A percentile compares a stretch with the other conserved stretches of the same genome.
These are phyloP conservation scores for Arion vulgaris DNA, from an alignment of 1,140 invertebrate genomes.

Conservation along the genomic window DNA sequence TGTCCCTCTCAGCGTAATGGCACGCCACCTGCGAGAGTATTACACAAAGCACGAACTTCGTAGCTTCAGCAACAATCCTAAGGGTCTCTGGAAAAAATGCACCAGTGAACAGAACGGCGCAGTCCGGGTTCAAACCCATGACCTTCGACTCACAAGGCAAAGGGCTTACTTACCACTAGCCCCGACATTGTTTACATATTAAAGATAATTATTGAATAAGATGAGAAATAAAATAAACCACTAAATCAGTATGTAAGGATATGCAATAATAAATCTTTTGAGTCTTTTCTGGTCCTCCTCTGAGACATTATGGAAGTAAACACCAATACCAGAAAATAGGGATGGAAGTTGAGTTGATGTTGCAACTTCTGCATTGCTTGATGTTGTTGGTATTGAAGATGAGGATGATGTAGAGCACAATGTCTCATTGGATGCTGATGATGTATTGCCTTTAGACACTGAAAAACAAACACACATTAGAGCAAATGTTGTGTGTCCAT, in stretches of 20 bases:
- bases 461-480: neutral
- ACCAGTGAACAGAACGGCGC: too few species aligned
- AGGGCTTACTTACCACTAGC: too few species aligned
- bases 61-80: too few species aligned
- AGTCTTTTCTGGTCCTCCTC: constrained; percentile 53
- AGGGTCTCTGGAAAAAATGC: too few species aligned
- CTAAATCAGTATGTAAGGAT: constrained; percentile 56
- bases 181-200: too few species aligned
- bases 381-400: neutral
- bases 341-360: constrained; percentile 33
- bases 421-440: neutral
- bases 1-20: too few species aligned
- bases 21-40: too few species aligned
- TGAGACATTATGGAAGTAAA: constrained; percentile 57
- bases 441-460: neutral
- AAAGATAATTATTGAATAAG: too few species aligned
- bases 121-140: too few species aligned
- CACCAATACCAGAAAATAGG: constrained; percentile 52
- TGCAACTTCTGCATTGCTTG: neutral
- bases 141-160: too few species aligned
- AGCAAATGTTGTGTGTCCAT: neutral
- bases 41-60: too few species aligned
- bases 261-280: constrained; percentile 66
- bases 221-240: too few species aligned
- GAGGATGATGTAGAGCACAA: neutral